These are phyloP conservation scores for Saccostrea glomerata DNA, from an alignment of 1,140 invertebrate species.

Conservation along the genomic window DNA sequence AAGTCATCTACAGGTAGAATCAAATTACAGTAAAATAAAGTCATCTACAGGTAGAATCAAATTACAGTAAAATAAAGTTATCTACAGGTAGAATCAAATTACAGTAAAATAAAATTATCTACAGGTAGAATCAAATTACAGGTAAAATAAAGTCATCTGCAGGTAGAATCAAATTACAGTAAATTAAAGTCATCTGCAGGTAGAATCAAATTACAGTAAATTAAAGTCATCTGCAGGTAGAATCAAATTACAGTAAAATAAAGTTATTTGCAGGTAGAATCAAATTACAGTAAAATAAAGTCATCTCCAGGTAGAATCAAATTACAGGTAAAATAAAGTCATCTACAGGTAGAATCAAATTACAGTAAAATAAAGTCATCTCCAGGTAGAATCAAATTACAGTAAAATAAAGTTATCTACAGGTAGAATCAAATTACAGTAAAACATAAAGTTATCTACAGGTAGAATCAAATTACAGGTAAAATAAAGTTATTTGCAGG, in stretches of 20 bases:
- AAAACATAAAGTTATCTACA: no score
- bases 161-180: conserved; percentile 39
- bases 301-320: conserved; percentile 63
- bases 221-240: conserved; percentile 68
- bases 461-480: conserved; percentile 16
- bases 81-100: conserved; percentile 60
- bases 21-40: not conserved
- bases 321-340: not conserved
- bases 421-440: no score
- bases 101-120: not conserved
- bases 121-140: no score
- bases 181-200: not conserved
- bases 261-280: no score
- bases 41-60: no score
- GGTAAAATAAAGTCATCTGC: no score
- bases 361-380: no score
- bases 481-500: not conserved
- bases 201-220: no score
- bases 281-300: no score
- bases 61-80: no score
- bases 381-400: conserved; percentile 52
- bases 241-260: not conserved
- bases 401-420: not conserved
- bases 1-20: conserved; percentile 66
- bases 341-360: no score